Conservation (phyloP, 2,888 invertebrate species). For the Protodeltote pygarga region DNA sequence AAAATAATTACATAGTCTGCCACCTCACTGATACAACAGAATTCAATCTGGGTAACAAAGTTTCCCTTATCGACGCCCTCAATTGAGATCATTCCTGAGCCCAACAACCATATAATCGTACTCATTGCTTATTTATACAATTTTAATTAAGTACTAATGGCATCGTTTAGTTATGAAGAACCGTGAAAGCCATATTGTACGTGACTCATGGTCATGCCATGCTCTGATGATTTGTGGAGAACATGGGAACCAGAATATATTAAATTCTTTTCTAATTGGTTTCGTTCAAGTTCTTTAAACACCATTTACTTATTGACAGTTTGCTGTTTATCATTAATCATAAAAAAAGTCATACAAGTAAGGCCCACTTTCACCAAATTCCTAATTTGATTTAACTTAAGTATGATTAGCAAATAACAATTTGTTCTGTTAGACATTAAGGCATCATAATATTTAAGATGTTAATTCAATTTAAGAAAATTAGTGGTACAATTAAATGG, state of each 20-base stretch:
- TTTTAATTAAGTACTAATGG: conserved; percentile 59
- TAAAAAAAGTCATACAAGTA: too few species aligned
- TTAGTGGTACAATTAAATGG: too few species aligned
- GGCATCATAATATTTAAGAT: too few species aligned
- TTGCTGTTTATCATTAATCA: conserved; percentile 27
- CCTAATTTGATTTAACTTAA: too few species aligned
- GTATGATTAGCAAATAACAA: too few species aligned
- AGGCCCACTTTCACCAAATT: too few species aligned
- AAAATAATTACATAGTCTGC: too few species aligned
- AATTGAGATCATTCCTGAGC: conserved; percentile 20
- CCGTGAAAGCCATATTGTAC: conserved; percentile 76
- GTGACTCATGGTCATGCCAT: conserved; percentile 57
- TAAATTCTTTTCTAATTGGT: conserved; percentile 24
- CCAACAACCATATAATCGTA: conserved; percentile 53
- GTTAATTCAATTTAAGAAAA: too few species aligned
- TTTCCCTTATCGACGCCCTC: conserved; percentile 13
- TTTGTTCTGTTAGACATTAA: too few species aligned
- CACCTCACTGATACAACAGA: too few species aligned
- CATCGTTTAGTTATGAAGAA: conserved; percentile 67
- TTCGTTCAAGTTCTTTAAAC: conserved; percentile 14
- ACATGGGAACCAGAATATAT: conserved; percentile 53
- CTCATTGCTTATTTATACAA: conserved; percentile 45
- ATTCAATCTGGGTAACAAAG: conserved; percentile 10
- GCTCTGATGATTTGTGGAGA: conserved; percentile 60
- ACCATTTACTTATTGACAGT: conserved; percentile 24